These are phyloP conservation scores for Zophobas morio DNA, from an alignment of 1,140 invertebrate species.

Conservation along the genomic window DNA sequence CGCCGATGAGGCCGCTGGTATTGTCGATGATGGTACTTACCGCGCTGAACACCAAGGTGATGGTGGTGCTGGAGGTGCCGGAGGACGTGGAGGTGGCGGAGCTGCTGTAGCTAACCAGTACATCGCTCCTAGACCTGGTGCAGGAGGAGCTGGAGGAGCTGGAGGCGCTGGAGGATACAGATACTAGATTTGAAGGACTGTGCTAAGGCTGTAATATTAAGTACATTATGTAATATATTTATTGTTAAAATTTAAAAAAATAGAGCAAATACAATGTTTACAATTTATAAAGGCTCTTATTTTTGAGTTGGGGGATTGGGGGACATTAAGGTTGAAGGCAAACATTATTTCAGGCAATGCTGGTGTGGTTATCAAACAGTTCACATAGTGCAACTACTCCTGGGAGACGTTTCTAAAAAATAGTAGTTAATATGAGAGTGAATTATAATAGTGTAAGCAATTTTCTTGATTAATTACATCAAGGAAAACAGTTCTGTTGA, in stretches of 20 bases:
- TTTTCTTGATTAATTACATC: no score
- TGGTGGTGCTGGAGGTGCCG: constrained; percentile 28
- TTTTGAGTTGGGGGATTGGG: not conserved
- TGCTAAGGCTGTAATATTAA: constrained; percentile 22
- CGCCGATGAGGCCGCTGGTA: constrained; percentile 59
- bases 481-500: no score
- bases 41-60: constrained; percentile 43
- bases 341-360: no score
- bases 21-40: constrained; percentile 35
- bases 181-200: constrained; percentile 22
- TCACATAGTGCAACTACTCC: no score
- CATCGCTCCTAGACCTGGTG: not conserved
- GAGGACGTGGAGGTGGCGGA: constrained; percentile 35
- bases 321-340: no score
- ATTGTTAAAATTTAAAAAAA: constrained; percentile 35
- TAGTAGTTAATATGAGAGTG: no score
- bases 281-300: not conserved
- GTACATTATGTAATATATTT: constrained; percentile 16
- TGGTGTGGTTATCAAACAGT: no score
- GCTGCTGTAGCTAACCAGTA: constrained; percentile 3
- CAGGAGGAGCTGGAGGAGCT: not conserved
- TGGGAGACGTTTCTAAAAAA: no score
- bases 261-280: constrained; percentile 11
- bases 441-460: no score
- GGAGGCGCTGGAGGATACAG: constrained; percentile 20